Evolutionary conservation across 2,113 vertebrate species (phyloP), one percentile per base, ranked within the genome.

Genomic region (Microcebus griseorufus): DNA sequence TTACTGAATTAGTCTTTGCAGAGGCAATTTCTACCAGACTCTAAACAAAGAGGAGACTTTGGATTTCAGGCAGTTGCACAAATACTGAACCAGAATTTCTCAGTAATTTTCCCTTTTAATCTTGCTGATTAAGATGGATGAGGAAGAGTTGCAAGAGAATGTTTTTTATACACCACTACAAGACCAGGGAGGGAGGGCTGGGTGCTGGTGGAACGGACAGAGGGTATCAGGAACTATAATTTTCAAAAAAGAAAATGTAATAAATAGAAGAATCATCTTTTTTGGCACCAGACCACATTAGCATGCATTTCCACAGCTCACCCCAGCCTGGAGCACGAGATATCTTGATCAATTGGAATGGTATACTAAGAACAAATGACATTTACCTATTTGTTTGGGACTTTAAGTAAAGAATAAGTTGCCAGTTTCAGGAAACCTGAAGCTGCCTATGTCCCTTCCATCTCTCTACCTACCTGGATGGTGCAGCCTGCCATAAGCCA

Each of bases 171-270:
- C 37, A 51, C 13, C 39, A 67, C 1, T 0, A 34, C 1, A 29
- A 73, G 14, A 39, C 9, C 37, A 93, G 53, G 70, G 32, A 3
- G 29, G 20, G 53, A 69, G 25, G 39, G 51, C 22, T 17, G 45
- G 83, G 67, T 69, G 72, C 45, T 7, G 34, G 48, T 48, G 32
- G 62, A 53, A 48, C 1, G 58, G 34, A 89, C 14, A 76, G 13
- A 76, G 53, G 17, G 29, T 29, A 60, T 51, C 51, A 39, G 51
- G 76, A 75, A 10, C 13, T 73, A 64, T 9, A 86, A 23, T 58
- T 83, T 96, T 95, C 89, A 93, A 86, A 96, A 67, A 93, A 73
- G 76, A 88, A 94, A 97, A 89, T 1, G 7, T 78, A 91, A 73
- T 0, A 0, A 13, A 83, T 22, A 42, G 94, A 85, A 82, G 84